Percentiles rank a stretch among this genome's conserved stretches.
Conservation (phyloP, 2,888 invertebrate species). For the Mimumesa dahlbomi region DNA sequence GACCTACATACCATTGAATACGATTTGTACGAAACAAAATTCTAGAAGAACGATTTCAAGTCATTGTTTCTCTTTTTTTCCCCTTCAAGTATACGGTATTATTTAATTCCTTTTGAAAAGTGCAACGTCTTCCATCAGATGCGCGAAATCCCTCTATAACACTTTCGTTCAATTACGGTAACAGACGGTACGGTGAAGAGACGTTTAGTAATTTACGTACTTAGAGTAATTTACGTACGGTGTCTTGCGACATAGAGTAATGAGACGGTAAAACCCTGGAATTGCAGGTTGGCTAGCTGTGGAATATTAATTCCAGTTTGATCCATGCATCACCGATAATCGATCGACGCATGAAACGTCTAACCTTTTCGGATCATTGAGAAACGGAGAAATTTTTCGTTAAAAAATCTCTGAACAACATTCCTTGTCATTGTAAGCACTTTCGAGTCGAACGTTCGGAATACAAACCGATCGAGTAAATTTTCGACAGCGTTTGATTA, state of each 20-base stretch:
- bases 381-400: no score
- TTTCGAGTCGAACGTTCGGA: background rate
- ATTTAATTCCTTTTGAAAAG: no score
- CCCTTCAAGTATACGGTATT: no score
- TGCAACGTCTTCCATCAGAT: background rate
- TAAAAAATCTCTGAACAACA: no score
- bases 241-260: slow-evolving; percentile 22
- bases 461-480: background rate
- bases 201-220: slow-evolving; percentile 20
- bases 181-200: background rate
- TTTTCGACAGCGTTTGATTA: background rate
- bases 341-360: background rate
- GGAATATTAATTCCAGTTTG: slow-evolving; percentile 3
- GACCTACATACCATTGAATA: slow-evolving; percentile 43
- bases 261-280: background rate
- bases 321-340: background rate
- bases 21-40: slow-evolving; percentile 17
- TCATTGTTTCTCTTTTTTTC: background rate
- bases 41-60: slow-evolving; percentile 12
- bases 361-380: background rate
- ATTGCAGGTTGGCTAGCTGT: background rate
- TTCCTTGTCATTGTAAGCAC: no score
- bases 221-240: slow-evolving; percentile 20
- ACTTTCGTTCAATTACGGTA: background rate
- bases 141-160: slow-evolving; percentile 4